Conservation (phyloP, 2,888 invertebrate genomes). For the Pollenia griseotomentosa region DNA sequence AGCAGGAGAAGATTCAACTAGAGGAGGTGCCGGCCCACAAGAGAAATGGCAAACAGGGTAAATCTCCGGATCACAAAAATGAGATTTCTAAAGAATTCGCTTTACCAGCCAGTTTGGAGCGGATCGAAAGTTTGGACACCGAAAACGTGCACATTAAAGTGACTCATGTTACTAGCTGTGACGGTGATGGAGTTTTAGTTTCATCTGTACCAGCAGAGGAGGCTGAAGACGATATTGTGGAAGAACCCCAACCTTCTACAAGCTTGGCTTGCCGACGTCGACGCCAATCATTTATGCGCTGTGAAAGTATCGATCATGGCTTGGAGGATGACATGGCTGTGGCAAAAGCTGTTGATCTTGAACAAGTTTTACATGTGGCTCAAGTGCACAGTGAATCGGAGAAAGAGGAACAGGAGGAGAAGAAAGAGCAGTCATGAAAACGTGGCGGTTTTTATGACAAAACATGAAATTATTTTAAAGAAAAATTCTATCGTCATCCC, state of each 20-base stretch:
- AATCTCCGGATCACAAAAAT: slow-evolving; percentile 5
- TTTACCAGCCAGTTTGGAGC: slow-evolving; percentile 74
- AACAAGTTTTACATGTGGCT: slow-evolving; percentile 57
- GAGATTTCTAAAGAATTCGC: slow-evolving; percentile 4
- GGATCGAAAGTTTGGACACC: slow-evolving; percentile 79
- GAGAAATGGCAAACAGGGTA: slow-evolving; percentile 73
- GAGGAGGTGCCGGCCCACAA: slow-evolving; percentile 79
- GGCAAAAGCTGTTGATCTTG: slow-evolving; percentile 21
- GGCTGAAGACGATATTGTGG: slow-evolving; percentile 42
- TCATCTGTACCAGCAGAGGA: slow-evolving; percentile 15
- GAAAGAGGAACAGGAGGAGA: not conserved
- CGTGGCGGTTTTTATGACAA: slow-evolving; percentile 45
- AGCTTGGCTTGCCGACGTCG: slow-evolving; percentile 71
- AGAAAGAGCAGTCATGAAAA: slow-evolving; percentile 28
- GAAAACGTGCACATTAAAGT: slow-evolving; percentile 77
- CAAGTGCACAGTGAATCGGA: slow-evolving; percentile 56
- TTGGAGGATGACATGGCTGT: slow-evolving; percentile 77
- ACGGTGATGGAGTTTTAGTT: slow-evolving; percentile 25
- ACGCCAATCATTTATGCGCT: slow-evolving; percentile 78
- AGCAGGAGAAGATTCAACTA: slow-evolving; percentile 73
- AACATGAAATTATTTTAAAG: slow-evolving; percentile 52
- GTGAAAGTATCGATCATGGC: slow-evolving; percentile 81
- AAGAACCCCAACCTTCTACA: slow-evolving; percentile 36
- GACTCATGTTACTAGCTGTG: slow-evolving; percentile 49
- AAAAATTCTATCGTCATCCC: slow-evolving; percentile 38